Percentiles rank a stretch among this genome's conserved stretches.
Conservation (phyloP, 2,113 vertebrate species). For the Saguinus midas region DNA sequence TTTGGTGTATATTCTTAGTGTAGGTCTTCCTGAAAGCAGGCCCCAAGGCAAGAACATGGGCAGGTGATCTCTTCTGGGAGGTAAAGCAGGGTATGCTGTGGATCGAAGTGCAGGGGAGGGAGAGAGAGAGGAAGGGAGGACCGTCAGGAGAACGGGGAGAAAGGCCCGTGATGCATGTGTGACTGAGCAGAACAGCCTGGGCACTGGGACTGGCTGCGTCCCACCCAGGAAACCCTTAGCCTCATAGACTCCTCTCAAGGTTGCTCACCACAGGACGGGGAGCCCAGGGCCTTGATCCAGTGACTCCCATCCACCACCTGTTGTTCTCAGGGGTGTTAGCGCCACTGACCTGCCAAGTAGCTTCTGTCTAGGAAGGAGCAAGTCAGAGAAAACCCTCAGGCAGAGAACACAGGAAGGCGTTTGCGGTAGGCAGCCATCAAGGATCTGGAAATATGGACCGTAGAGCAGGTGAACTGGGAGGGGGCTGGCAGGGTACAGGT, state of each 20-base stretch:
- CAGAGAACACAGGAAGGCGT: not conserved
- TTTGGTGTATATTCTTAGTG: not conserved
- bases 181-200: not conserved
- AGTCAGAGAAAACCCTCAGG: not conserved
- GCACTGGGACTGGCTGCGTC: fast-evolving
- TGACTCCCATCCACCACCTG: not conserved
- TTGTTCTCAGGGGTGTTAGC: not conserved
- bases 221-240: not conserved
- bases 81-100: no score
- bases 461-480: not conserved
- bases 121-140: not conserved
- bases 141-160: not conserved
- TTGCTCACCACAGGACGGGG: not conserved
- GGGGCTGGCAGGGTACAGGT: no score
- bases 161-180: not conserved
- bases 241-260: not conserved
- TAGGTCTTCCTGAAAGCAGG: not conserved
- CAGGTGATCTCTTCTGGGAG: not conserved
- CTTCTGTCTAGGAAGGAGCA: not conserved
- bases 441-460: no score
- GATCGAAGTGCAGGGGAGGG: no score
- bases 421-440: not conserved
- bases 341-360: not conserved
- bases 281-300: not conserved
- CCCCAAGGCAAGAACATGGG: not conserved